Conservation (phyloP, 2,888 invertebrate species). For the Protonemura montana region DNA sequence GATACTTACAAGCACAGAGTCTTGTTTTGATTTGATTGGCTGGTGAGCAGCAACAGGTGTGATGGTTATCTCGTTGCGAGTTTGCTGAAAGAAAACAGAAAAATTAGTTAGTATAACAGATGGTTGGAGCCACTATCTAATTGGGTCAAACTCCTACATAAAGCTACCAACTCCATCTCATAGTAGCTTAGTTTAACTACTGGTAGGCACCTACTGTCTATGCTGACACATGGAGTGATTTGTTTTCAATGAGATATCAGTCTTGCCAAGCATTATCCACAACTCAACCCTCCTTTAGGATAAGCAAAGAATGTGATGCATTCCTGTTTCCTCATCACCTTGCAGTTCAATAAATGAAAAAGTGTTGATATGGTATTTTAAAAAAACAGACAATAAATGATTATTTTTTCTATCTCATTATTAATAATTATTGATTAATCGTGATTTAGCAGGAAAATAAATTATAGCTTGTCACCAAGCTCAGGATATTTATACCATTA, state of each 20-base stretch:
- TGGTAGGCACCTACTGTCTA: background rate
- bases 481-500: too few relatives aligned
- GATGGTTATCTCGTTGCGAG: constrained; percentile 68
- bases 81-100: constrained; percentile 57
- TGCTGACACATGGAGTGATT: background rate
- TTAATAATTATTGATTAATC: too few relatives aligned
- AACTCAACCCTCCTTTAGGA: too few relatives aligned
- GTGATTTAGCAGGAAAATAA: too few relatives aligned
- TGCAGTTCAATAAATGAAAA: too few relatives aligned
- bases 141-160: background rate
- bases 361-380: too few relatives aligned
- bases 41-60: constrained; percentile 62
- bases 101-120: constrained; percentile 43
- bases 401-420: too few relatives aligned
- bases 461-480: too few relatives aligned
- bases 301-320: too few relatives aligned
- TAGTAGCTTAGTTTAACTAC: background rate
- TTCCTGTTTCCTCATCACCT: too few relatives aligned
- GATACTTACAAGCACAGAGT: constrained; percentile 48
- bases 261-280: too few relatives aligned
- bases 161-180: background rate
- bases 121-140: background rate
- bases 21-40: constrained; percentile 49
- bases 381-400: too few relatives aligned
- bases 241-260: background rate